Evolutionary conservation across 2,888 invertebrate genomes (phyloP).

Genomic region (Pandemis cinnamomeana): DNA sequence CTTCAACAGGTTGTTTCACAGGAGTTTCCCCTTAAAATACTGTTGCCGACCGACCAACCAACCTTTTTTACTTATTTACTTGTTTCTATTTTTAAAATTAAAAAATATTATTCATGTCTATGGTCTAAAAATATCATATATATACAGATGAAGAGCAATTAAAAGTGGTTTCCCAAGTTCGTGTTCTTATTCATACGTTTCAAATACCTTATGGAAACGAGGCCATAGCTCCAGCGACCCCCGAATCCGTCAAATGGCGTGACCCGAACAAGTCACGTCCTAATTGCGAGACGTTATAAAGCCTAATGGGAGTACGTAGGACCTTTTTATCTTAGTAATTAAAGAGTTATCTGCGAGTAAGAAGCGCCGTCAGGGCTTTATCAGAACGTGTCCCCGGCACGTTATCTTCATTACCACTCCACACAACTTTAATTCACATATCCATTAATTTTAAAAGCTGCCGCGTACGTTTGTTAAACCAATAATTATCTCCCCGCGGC

Average conservation of each 20-base stretch:
- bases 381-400: conserved; percentile 68
- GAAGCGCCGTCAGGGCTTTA: conserved; percentile 78
- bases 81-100: no score
- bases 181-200: no score
- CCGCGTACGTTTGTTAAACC: conserved; percentile 71
- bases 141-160: no score
- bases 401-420: conserved; percentile 81
- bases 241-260: background rate
- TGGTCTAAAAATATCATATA: no score
- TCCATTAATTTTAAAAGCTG: conserved; percentile 80
- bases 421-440: conserved; percentile 77
- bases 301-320: conserved; percentile 52
- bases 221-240: no score
- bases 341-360: conserved; percentile 72
- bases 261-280: conserved; percentile 42
- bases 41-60: no score
- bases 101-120: no score
- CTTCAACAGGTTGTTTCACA: no score
- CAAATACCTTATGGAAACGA: no score
- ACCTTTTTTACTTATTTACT: no score
- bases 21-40: no score
- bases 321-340: conserved; percentile 77
- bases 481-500: conserved; percentile 71
- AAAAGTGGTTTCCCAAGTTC: no score
- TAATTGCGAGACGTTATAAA: conserved; percentile 59